Base-by-base conservation (phyloP, 2,113 vertebrate genomes). In the Albula goreensis region DNA sequence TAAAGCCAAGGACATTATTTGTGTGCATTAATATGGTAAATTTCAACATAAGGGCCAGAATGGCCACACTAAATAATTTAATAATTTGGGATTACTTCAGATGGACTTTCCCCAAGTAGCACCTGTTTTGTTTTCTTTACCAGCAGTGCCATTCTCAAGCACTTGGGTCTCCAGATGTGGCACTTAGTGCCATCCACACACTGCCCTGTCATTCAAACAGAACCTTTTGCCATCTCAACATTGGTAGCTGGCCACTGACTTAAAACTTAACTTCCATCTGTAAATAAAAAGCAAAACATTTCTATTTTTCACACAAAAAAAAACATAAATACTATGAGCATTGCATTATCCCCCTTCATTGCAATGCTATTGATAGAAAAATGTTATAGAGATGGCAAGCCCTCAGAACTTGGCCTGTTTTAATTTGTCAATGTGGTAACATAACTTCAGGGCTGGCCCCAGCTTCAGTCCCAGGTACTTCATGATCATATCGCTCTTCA, bases 401-500 rank as follows among this genome's bases (percentile, higher is more conserved):
- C 85, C 86, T 97, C 94, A 99, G 93, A 95, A 96, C 88, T 98
- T 97, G 90, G 93, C 91, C 93, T 98, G 97, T 94, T 97, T 98
- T 89, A 99, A 96, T 90, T 97, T 97, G 91, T 99, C 98, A 9
- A 99, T 99, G 92, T 99, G 97, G 94, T 98, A 97, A 89, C 97
- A 99, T 84, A 99, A 97, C 93, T 99, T 99, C 89, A 99, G 94
- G 0, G 98, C 97, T 0, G 98, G 98, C 79, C 98, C 98, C 88
- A 99, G 93, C 93, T 99, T 99, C 90, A 99, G 95, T 90, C 98
- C 98, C 93, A 99, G 92, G 90, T 99, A 99, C 92, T 99, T 99
- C 98, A 99, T 99, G 93, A 99, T 96, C 97, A 98, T 97, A 91
- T 99, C 98, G 17, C 98, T 99, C 94, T 96, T 99, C 93, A 99